Base-by-base conservation (phyloP, 2,888 invertebrate species). In the Hololepta plana region DNA sequence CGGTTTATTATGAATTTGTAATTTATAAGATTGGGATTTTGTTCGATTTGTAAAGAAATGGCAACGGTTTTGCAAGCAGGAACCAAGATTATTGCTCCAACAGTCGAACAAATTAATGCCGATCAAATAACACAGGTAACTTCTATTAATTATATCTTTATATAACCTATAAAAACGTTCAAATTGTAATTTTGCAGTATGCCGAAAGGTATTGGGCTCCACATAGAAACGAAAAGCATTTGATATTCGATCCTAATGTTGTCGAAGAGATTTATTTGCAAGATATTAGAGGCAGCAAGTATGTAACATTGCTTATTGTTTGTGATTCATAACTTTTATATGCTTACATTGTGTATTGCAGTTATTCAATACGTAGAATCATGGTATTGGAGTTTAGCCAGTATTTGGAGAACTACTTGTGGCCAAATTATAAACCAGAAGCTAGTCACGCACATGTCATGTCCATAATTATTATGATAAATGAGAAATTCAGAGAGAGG, bases 311-410 rank as follows among this genome's bases (percentile, higher is more conserved):
- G 13, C 2, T 12, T 10, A 28, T 11, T 13, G 12, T 10, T 20
- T 9, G 9, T 15, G 15, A 19, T 24, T 32, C 24, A 12, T 24
- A 22, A 13, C 27, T 33, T 35, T 32, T 32, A 34, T 31, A 23
- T 34, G n/a, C n/a, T n/a, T n/a, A n/a, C n/a, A n/a, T n/a, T n/a
- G n/a, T n/a, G n/a, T n/a, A n/a, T 49, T 58, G 2, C 49, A 70
- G 73, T 44, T 77, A 79, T 53, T 71, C 81, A 7, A 74, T 80
- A 3, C 66, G 85, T n/a, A 70, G 91, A 28, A 81, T 90, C 34
- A 90, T 93, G 77, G 79, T 93, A 67, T 58, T 96, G 30, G 95
- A 96, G 55, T 91, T 93, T 53, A 93, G 91, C 34, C 96, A 95
- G 47, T 98, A 95, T 53, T 53, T 98, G 39, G 98, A 98, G 55